Conservation (phyloP, 2,797 vertebrate species). For the Discoglossus pictus region DNA sequence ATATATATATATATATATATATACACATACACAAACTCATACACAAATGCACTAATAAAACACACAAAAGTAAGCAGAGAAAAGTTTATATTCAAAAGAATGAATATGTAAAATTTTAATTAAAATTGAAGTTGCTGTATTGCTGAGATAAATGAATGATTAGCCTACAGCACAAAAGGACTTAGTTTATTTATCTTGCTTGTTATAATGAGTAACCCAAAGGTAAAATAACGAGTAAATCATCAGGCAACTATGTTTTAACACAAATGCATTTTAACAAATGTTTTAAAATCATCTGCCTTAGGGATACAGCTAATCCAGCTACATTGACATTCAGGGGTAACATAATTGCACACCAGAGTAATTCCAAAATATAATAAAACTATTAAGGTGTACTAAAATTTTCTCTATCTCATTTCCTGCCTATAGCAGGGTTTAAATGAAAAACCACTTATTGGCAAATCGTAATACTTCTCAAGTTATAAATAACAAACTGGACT, state of each 20-base stretch:
- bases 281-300: slow-evolving; percentile 15
- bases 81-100: no score
- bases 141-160: slow-evolving; percentile 11
- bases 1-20: no score
- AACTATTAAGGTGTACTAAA: slow-evolving; percentile 14
- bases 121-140: no score
- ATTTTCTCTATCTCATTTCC: slow-evolving; percentile 3
- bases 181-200: slow-evolving; percentile 2
- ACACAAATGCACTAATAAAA: no score
- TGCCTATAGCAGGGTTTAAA: slow-evolving; percentile 6
- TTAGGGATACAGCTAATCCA: slow-evolving; percentile 10
- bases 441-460: slow-evolving; percentile 2
- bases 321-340: slow-evolving; percentile 24
- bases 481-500: slow-evolving; percentile 1
- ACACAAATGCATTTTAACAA: slow-evolving; percentile 33
- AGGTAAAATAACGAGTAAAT: slow-evolving; percentile 22
- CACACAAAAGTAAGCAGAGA: no score
- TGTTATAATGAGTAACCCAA: slow-evolving; percentile 24
- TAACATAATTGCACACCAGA: slow-evolving; percentile 21
- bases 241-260: slow-evolving; percentile 20
- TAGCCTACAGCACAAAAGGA: background rate
- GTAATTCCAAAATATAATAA: slow-evolving; percentile 17
- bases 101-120: slow-evolving; percentile 10
- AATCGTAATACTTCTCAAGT: slow-evolving; percentile 15
- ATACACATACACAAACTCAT: no score